phyloP scores from a whole-genome alignment of 1,140 invertebrate genomes.

The Trichogramma pretiosum region DNA sequence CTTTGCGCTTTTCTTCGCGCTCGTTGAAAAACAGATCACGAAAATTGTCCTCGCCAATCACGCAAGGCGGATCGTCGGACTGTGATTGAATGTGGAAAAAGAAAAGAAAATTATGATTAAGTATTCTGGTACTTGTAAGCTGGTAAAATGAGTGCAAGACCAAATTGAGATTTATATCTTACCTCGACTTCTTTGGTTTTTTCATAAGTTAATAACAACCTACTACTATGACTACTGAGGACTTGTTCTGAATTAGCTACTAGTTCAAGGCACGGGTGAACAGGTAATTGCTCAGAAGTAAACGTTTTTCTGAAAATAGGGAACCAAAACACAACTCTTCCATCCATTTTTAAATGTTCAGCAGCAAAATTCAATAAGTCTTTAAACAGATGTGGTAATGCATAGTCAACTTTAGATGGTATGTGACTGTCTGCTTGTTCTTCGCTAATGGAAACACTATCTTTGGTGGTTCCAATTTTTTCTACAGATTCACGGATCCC shows the following conservation, averaged over 20 bases:
- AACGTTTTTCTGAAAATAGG: conserved; percentile 79
- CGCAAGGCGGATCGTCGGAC: conserved; percentile 28
- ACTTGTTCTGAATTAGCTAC: conserved; percentile 80
- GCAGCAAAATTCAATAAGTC: conserved; percentile 80
- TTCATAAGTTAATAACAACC: conserved; percentile 77
- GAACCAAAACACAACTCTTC: conserved; percentile 85
- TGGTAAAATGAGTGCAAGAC: too few relatives aligned
- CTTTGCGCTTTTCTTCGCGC: conserved; percentile 53
- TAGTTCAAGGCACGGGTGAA: conserved; percentile 68
- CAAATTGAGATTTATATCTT: conserved; percentile 2
- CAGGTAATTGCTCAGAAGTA: conserved; percentile 62
- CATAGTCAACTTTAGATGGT: conserved; percentile 82
- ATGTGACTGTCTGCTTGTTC: conserved; percentile 59
- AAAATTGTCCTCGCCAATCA: conserved; percentile 44
- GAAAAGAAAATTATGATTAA: conserved; percentile 12
- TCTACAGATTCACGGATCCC: conserved; percentile 87
- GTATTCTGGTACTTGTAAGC: conserved; percentile 5
- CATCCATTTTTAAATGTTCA: conserved; percentile 62
- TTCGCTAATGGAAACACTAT: conserved; percentile 54
- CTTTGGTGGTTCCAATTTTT: conserved; percentile 63
- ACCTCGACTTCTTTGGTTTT: conserved; percentile 58
- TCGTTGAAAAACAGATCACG: conserved; percentile 59
- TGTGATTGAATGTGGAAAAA: too few relatives aligned
- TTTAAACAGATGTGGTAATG: conserved; percentile 66
- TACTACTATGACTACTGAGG: conserved; percentile 65